These are phyloP conservation scores for Mus spretus DNA, from an alignment of 2,797 vertebrate genomes.

Conservation along the genomic window DNA sequence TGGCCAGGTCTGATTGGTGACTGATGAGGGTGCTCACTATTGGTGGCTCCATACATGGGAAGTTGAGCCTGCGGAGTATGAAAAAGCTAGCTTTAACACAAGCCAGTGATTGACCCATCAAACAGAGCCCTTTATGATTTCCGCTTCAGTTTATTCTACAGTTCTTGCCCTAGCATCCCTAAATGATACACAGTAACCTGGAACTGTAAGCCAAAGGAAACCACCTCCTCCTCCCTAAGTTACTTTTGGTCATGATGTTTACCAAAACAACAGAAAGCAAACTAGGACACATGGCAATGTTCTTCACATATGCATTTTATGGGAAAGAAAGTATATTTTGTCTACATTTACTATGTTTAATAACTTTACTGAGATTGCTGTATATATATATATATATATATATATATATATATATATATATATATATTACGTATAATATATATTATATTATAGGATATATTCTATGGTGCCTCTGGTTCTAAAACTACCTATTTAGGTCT, in stretches of 20 bases:
- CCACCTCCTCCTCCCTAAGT: background rate
- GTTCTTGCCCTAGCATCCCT: too few species aligned
- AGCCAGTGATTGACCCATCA: too few species aligned
- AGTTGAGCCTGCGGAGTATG: too few species aligned
- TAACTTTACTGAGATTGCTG: background rate
- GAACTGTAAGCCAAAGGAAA: background rate
- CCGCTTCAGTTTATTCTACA: too few species aligned
- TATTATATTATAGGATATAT: too few species aligned
- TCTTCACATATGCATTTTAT: conserved; percentile 1
- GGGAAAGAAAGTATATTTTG: background rate
- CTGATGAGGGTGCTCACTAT: too few species aligned
- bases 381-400: background rate
- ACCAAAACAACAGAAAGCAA: background rate
- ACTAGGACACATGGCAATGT: background rate
- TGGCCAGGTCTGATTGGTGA: too few species aligned
- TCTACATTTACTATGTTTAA: background rate
- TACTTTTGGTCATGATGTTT: background rate
- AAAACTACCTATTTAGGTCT: conserved; percentile 6
- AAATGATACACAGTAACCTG: background rate
- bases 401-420: rapidly evolving
- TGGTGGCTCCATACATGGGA: too few species aligned
- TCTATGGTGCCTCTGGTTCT: too few species aligned
- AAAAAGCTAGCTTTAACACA: too few species aligned
- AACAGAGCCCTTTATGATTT: too few species aligned
- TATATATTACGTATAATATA: too few species aligned